A percentile compares a stretch with the other conserved stretches of the same genome.
Conservation (phyloP, 2,888 invertebrate genomes). For the Pyrocoelia pectoralis region DNA sequence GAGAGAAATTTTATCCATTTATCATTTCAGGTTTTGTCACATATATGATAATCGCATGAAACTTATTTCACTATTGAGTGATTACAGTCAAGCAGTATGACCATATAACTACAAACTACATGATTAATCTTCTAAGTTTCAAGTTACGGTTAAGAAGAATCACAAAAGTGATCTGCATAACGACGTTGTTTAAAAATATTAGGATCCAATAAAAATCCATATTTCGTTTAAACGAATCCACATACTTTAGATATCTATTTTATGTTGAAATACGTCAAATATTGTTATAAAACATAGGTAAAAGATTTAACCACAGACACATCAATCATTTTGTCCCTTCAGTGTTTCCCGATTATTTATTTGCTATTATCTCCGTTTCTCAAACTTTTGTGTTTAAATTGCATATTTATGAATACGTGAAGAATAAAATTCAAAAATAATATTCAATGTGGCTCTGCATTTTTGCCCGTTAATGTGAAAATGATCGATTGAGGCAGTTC, state of each 20-base stretch:
- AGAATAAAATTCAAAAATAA: background rate
- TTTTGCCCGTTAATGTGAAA: background rate
- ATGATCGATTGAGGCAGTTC: slow-evolving; percentile 8
- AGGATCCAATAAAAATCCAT: no score
- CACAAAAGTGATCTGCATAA: no score
- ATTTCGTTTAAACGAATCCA: no score
- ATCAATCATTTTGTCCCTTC: slow-evolving; percentile 1
- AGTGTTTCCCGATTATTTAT: background rate
- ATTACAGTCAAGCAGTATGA: background rate
- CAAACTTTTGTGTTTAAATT: background rate
- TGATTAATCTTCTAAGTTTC: no score
- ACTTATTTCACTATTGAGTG: background rate
- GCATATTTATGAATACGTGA: background rate
- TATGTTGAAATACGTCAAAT: no score
- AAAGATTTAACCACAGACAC: background rate
- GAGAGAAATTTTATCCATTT: background rate
- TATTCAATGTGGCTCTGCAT: background rate
- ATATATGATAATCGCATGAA: background rate
- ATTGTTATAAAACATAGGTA: no score
- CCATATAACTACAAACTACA: background rate
- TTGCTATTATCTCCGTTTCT: background rate
- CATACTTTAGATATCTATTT: no score
- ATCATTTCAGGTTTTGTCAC: no score
- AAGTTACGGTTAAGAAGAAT: no score
- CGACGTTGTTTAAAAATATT: no score